Evolutionary conservation across 2,888 invertebrate species (phyloP).

Genomic region (Lochmaea capreae): DNA sequence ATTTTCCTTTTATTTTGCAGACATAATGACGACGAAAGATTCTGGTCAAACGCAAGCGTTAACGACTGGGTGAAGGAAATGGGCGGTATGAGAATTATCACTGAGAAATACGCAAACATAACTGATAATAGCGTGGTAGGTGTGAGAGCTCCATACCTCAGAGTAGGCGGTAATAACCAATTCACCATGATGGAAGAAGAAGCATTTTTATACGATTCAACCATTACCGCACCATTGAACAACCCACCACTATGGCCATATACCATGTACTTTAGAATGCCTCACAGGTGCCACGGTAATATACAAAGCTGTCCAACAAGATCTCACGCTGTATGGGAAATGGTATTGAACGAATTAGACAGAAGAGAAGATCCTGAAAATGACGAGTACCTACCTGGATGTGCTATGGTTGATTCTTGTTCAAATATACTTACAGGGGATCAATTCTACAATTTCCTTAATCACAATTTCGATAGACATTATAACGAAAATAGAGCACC

Average conservation of each 20-base stretch:
- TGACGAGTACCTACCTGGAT: conserved; percentile 90
- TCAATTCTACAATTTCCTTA: conserved; percentile 94
- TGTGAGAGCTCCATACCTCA: conserved; percentile 88
- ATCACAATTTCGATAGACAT: conserved; percentile 93
- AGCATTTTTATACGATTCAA: conserved; percentile 94
- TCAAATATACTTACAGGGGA: conserved; percentile 92
- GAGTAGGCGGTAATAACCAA: conserved; percentile 95
- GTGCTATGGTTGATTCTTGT: conserved; percentile 96
- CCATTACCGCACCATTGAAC: conserved; percentile 90
- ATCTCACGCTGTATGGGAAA: conserved; percentile 95
- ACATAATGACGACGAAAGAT: conserved; percentile 90
- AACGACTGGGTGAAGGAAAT: conserved; percentile 96
- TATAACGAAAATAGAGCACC: conserved; percentile 92
- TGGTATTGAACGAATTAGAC: conserved; percentile 95
- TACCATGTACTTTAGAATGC: conserved; percentile 98
- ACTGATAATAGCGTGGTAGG: conserved; percentile 93
- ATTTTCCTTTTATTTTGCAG: conserved; percentile 64
- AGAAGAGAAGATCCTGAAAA: conserved; percentile 90
- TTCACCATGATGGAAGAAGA: conserved; percentile 98
- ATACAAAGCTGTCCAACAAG: conserved; percentile 91
- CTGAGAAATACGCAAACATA: conserved; percentile 89
- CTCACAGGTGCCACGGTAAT: conserved; percentile 93
- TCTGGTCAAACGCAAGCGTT: conserved; percentile 93
- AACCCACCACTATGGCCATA: conserved; percentile 97
- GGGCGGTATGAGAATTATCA: conserved; percentile 93